A percentile compares a stretch with the other conserved stretches of the same genome.
Evolutionary conservation across 2,113 vertebrate species (phyloP).

Genomic region (Forbesichthys agassizii): DNA sequence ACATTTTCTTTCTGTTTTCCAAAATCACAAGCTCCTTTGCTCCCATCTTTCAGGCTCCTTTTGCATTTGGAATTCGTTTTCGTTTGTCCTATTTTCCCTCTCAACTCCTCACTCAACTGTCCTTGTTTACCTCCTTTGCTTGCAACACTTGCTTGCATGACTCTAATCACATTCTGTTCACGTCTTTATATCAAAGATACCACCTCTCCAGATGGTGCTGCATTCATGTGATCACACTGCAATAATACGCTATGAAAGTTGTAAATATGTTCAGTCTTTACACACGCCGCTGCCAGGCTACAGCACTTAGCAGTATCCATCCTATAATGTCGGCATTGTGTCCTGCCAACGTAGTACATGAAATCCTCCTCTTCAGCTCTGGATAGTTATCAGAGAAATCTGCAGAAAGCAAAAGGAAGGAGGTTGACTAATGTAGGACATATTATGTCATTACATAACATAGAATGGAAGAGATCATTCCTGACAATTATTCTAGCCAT

Average conservation of each 20-base stretch:
- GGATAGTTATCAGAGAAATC: no score
- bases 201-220: constrained; percentile 47
- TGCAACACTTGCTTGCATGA: constrained; percentile 30
- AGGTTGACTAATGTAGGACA: no score
- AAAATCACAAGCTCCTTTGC: constrained; percentile 26
- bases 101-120: constrained; percentile 27
- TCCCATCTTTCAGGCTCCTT: not conserved
- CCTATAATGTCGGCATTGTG: no score
- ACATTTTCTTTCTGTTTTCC: constrained; percentile 34
- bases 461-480: no score
- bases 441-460: no score
- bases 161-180: constrained; percentile 62
- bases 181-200: constrained; percentile 68
- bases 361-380: no score
- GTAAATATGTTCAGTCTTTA: constrained; percentile 18
- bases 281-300: constrained; percentile 12
- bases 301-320: not conserved
- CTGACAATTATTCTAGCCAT: no score
- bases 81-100: constrained; percentile 11
- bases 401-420: no score
- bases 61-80: constrained; percentile 19
- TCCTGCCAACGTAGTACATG: no score
- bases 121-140: constrained; percentile 34
- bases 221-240: constrained; percentile 67
- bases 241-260: constrained; percentile 65